Conservation (phyloP, 2,113 vertebrate genomes). For the Mirounga angustirostris region DNA sequence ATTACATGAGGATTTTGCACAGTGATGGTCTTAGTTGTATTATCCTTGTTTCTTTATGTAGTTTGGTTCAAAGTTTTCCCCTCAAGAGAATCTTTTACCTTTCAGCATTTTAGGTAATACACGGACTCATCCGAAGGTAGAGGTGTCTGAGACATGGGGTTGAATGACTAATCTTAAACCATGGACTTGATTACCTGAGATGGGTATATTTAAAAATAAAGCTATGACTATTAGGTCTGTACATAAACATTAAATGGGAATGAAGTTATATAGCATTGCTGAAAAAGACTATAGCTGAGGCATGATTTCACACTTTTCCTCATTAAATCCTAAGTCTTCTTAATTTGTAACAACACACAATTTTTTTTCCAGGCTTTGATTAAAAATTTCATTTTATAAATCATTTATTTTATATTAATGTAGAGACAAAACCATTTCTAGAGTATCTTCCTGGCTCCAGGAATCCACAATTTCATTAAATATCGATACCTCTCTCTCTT, state of each 20-base stretch:
- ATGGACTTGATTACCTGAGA: neutral
- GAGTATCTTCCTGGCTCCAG: neutral
- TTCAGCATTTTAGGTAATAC: neutral
- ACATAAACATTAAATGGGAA: neutral
- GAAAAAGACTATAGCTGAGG: neutral
- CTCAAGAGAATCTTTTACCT: neutral
- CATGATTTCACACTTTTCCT: neutral
- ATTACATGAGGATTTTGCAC: neutral
- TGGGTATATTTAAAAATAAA: neutral
- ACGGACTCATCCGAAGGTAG: neutral
- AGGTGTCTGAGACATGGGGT: neutral
- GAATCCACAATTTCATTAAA: neutral
- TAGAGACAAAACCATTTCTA: neutral
- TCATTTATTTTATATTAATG: neutral
- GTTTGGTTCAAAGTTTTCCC: neutral
- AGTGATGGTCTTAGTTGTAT: neutral
- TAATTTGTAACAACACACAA: slow-evolving; percentile 26
- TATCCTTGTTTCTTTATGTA: slow-evolving; percentile 28
- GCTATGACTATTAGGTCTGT: neutral
- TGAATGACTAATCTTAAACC: slow-evolving; percentile 17
- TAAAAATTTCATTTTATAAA: slow-evolving; percentile 26
- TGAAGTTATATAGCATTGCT: slow-evolving; percentile 14
- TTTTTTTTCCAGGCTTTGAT: slow-evolving; percentile 2
- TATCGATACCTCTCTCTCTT: neutral
- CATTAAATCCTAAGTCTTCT: neutral